Evolutionary conservation across 2,888 invertebrate species (phyloP), one percentile per base, ranked within the genome.

Genomic region (Panorpa germanica): DNA sequence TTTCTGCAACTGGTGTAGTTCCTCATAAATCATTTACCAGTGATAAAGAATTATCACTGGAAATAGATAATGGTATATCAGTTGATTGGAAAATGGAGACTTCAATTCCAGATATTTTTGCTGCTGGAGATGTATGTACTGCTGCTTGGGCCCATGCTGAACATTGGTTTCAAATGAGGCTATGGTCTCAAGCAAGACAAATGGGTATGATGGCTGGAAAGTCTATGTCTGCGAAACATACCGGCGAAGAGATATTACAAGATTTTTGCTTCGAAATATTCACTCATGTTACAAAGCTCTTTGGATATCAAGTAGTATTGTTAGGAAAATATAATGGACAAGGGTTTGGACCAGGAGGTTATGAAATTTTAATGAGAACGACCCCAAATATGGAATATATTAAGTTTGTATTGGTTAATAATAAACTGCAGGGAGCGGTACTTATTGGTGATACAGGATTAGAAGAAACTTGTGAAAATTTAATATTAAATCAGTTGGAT

Each of bases 251-350:
- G 38, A 61, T 80, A 9, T 55, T 74, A 32, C 82, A 78, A 55
- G 96, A 96, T 52, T 91, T 96, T 51, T 88, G 88, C 49, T 98
- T 99, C 58, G 98, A 98, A 56, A 55, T 98, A 19, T 99, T 98
- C 48, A 77, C 91, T 1, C 98, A 99, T 55, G 85, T 90, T 11
- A 99, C 98, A 1, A 73, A 70, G 37, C 75, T 99, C 40, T 98
- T 93, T 59, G 90, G 86, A 3, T 82, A 73, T 46, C 88, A 93
- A 61, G 85, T 95, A 3, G 71, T 95, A 12, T 58, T 96, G 29
- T 56, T 96, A 25, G 95, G 96, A 6, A 69, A 85, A 35, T 95
- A 72, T 48, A 95, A 96, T 60, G 93, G 82, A 0, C 95, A 95
- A 53, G 81, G 74, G 6, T 55, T 95, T 35, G 73, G 69, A 0